phyloP scores from a whole-genome alignment of 64 coral and sea anemone genomes.

The Pocillopora damicornis region DNA sequence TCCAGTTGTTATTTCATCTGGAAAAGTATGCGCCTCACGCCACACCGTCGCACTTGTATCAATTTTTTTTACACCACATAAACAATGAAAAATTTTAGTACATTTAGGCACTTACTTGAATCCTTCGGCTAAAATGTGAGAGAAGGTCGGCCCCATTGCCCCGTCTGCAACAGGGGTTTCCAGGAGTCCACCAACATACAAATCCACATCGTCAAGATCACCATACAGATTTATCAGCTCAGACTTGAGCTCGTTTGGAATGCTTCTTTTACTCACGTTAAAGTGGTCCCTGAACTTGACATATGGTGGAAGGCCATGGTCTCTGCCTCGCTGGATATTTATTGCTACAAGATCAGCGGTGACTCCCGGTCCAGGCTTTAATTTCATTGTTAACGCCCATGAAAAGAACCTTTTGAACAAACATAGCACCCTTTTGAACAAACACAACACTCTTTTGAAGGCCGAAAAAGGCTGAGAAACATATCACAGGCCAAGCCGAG shows the following conservation, averaged over 20 bases:
- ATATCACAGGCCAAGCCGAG: too few species aligned
- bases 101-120: neutral
- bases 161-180: neutral
- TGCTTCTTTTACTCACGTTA: neutral
- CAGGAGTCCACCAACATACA: neutral
- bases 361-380: neutral
- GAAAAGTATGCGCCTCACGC: too few species aligned
- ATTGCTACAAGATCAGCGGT: conserved; percentile 11
- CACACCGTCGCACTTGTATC: too few species aligned
- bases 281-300: neutral
- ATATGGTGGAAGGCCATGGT: conserved; percentile 26
- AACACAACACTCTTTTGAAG: neutral
- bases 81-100: too few species aligned
- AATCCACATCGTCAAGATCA: neutral
- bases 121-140: neutral
- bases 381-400: neutral
- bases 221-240: neutral
- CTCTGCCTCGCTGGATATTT: conserved; percentile 45
- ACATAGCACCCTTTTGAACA: neutral
- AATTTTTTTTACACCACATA: too few species aligned
- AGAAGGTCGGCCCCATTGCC: neutral
- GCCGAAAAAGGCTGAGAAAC: too few species aligned
- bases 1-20: too few species aligned
- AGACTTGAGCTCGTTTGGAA: neutral
- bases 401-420: conserved; percentile 18